These are phyloP conservation scores for Adelognathus sp. DNA, from an alignment of 2,888 invertebrate genomes.

Conservation along the genomic window DNA sequence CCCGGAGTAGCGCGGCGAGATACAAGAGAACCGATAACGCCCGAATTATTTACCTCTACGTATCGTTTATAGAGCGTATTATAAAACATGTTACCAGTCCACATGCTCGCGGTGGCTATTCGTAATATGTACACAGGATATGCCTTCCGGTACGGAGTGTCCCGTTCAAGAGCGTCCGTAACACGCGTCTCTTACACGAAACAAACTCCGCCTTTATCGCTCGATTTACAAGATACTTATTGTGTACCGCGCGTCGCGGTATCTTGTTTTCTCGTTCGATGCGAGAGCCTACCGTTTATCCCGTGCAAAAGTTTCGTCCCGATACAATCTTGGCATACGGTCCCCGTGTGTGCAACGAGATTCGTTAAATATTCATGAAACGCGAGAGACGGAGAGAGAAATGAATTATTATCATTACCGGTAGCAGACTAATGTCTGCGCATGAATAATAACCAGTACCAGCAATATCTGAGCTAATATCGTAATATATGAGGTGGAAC, in stretches of 20 bases:
- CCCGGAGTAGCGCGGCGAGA: slow-evolving; percentile 62
- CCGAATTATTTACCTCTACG: slow-evolving; percentile 67
- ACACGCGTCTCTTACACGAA: slow-evolving; percentile 43
- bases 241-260: slow-evolving; percentile 26
- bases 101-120: not conserved
- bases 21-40: slow-evolving; percentile 63
- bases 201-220: slow-evolving; percentile 49
- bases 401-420: slow-evolving; percentile 33
- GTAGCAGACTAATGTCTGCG: not conserved
- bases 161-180: slow-evolving; percentile 39
- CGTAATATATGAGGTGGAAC: slow-evolving; percentile 1
- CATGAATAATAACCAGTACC: not conserved
- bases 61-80: not conserved
- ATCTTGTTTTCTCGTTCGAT: slow-evolving; percentile 43
- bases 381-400: slow-evolving; percentile 6
- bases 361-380: slow-evolving; percentile 53
- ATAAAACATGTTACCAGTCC: not conserved
- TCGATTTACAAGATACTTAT: slow-evolving; percentile 58
- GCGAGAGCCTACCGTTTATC: not conserved
- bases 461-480: not conserved
- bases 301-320: slow-evolving; percentile 21
- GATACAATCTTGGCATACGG: no score
- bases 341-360: not conserved
- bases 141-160: slow-evolving; percentile 38
- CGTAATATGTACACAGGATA: not conserved